phyloP scores from a whole-genome alignment of 2,888 invertebrate species.

The Psylliodes chrysocephalus region DNA sequence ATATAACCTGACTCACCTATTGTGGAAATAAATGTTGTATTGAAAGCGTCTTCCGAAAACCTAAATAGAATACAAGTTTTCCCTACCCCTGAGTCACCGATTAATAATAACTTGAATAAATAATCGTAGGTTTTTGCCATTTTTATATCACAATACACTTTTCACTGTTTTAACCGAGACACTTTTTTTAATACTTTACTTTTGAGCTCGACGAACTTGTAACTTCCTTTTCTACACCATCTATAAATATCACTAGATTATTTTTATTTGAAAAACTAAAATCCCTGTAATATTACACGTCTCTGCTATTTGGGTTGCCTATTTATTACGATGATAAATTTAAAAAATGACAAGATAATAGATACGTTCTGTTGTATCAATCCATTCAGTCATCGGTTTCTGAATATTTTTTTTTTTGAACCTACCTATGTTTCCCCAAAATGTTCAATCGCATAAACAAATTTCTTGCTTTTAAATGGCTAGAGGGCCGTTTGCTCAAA shows the following conservation, averaged over 20 bases:
- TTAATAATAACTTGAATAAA: conserved; percentile 89
- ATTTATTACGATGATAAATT: background rate
- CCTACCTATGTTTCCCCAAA: too few relatives aligned
- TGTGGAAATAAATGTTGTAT: conserved; percentile 94
- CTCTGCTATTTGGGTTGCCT: conserved; percentile 32
- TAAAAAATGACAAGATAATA: conserved; percentile 3
- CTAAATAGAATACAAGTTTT: conserved; percentile 95
- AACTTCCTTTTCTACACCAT: conserved; percentile 40
- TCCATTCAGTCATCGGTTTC: too few relatives aligned
- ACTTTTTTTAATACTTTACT: conserved; percentile 44
- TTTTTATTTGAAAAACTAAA: conserved; percentile 36
- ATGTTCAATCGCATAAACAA: too few relatives aligned
- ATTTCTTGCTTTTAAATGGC: too few relatives aligned
- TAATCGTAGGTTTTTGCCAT: conserved; percentile 97
- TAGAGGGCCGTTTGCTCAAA: too few relatives aligned
- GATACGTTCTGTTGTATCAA: too few relatives aligned
- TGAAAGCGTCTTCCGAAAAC: conserved; percentile 95
- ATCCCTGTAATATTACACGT: conserved; percentile 36
- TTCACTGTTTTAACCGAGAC: conserved; percentile 41
- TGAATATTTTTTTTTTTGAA: too few relatives aligned
- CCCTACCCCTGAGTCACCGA: conserved; percentile 94
- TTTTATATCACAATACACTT: conserved; percentile 54
- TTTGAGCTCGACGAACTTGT: conserved; percentile 39
- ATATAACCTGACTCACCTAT: conserved; percentile 77
- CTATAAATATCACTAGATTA: conserved; percentile 41